These are phyloP conservation scores for Aporrectodea caliginosa DNA, from an alignment of 1,140 invertebrate species.

Conservation along the genomic window DNA sequence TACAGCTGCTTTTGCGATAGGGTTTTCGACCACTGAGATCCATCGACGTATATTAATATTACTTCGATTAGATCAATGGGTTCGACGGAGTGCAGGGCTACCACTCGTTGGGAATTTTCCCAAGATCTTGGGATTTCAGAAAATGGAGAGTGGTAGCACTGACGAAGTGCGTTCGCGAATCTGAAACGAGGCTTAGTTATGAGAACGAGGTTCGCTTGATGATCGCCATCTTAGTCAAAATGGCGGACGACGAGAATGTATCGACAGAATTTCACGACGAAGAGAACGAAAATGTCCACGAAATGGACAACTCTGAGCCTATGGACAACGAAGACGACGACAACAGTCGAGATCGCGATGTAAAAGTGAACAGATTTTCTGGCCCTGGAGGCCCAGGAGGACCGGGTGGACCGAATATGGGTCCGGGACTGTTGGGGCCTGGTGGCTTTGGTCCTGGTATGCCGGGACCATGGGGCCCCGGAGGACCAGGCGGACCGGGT, in stretches of 20 bases:
- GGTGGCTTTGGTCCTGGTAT: not conserved
- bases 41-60: too few relatives aligned
- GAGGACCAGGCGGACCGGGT: not conserved
- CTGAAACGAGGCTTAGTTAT: not conserved
- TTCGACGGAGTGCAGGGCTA: too few relatives aligned
- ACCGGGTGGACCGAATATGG: not conserved
- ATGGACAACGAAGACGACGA: slow-evolving; percentile 1
- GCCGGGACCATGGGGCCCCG: not conserved
- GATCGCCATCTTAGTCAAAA: not conserved
- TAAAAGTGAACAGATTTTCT: not conserved
- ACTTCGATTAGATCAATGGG: too few relatives aligned
- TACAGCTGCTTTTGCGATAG: too few relatives aligned
- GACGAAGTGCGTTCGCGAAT: not conserved
- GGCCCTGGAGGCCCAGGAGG: too few relatives aligned
- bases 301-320: not conserved
- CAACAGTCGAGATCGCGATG: not conserved
- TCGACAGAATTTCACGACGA: not conserved
- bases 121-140: too few relatives aligned
- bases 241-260: not conserved
- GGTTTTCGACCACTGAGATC: too few relatives aligned
- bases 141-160: too few relatives aligned
- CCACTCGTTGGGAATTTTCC: too few relatives aligned
- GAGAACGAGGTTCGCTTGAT: not conserved
- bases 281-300: not conserved
- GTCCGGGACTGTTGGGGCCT: not conserved